Conservation (phyloP, 2,888 invertebrate genomes). For the Platynereis dumerilii region DNA sequence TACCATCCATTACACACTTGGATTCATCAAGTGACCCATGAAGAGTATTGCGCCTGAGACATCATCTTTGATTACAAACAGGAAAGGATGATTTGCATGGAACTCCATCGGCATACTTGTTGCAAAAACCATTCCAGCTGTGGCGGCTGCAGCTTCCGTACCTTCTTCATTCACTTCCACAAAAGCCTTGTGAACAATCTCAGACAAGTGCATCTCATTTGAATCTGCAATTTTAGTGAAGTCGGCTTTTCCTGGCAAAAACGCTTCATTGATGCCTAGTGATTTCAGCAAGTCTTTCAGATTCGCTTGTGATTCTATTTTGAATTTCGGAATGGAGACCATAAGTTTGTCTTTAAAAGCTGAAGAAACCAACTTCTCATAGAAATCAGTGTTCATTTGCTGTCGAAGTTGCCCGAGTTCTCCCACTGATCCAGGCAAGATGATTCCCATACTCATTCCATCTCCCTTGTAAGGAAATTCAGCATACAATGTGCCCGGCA, state of each 20-base stretch:
- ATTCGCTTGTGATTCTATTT: constrained; percentile 29
- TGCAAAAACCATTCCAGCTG: constrained; percentile 18
- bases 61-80: constrained; percentile 36
- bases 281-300: constrained; percentile 39
- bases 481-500: constrained; percentile 74
- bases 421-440: constrained; percentile 42
- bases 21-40: constrained; percentile 31
- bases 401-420: not conserved
- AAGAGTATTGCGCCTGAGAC: constrained; percentile 32
- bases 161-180: constrained; percentile 56
- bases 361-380: not conserved
- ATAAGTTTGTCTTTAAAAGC: not conserved
- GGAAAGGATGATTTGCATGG: constrained; percentile 37
- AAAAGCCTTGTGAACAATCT: constrained; percentile 55
- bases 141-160: constrained; percentile 58
- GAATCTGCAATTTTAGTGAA: constrained; percentile 48
- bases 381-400: not conserved
- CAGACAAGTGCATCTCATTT: constrained; percentile 41
- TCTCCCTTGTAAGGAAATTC: constrained; percentile 72
- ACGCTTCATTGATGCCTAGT: constrained; percentile 52
- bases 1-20: constrained; percentile 7
- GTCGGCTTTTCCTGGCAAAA: constrained; percentile 43
- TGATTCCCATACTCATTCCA: constrained; percentile 48
- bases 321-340: not conserved
- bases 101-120: constrained; percentile 27